These are phyloP conservation scores for Chalcosyrphus nemorum DNA, from an alignment of 2,888 invertebrate genomes.

Conservation along the genomic window DNA sequence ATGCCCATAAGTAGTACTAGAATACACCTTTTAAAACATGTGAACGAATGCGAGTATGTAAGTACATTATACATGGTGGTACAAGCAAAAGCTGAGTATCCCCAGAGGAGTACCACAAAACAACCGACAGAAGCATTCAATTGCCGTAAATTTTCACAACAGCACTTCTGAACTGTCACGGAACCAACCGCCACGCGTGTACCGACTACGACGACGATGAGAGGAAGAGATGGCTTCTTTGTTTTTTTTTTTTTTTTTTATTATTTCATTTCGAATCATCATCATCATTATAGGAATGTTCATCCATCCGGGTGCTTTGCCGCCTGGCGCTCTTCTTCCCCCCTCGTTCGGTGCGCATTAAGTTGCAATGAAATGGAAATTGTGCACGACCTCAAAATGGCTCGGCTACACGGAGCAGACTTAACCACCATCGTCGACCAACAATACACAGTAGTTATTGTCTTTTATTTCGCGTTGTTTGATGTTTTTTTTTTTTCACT, in stretches of 20 bases:
- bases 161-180: slow-evolving; percentile 33
- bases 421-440: not conserved
- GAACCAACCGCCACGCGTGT: too few relatives aligned
- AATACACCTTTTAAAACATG: slow-evolving; percentile 60
- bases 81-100: not conserved
- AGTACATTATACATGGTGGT: slow-evolving; percentile 43
- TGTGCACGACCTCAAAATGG: slow-evolving; percentile 51
- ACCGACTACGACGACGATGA: not conserved
- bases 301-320: slow-evolving; percentile 29
- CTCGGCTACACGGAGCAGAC: slow-evolving; percentile 29
- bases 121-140: slow-evolving; percentile 46
- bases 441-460: slow-evolving; percentile 39
- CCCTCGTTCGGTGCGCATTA: slow-evolving; percentile 25
- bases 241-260: slow-evolving; percentile 1
- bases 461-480: slow-evolving; percentile 20
- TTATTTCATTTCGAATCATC: slow-evolving; percentile 42
- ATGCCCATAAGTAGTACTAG: slow-evolving; percentile 38
- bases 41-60: slow-evolving; percentile 50
- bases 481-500: slow-evolving; percentile 1
- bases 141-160: slow-evolving; percentile 53
- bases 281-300: slow-evolving; percentile 54
- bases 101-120: slow-evolving; percentile 6
- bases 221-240: slow-evolving; percentile 38
- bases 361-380: slow-evolving; percentile 59
- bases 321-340: slow-evolving; percentile 40